Evolutionary conservation across 2,888 invertebrate genomes (phyloP), one percentile per base, ranked within the genome.

Genomic region (Pseudococcus longispinus): DNA sequence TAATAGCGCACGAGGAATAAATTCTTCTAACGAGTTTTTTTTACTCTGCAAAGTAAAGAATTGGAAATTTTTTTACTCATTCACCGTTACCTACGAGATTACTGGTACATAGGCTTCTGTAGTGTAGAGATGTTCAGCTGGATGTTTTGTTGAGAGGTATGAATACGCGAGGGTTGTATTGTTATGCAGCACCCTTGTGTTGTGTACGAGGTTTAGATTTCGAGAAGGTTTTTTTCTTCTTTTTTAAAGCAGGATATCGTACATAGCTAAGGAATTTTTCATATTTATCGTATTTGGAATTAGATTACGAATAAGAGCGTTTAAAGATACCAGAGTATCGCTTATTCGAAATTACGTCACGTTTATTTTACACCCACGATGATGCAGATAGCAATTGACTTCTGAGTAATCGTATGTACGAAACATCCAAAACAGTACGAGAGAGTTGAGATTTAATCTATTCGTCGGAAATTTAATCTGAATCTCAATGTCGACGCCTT

Each of bases 1-100:
- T 60, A 60, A 60, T 60, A 60, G 60, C 60, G 23, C 20, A 23
- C 60, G 60, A 60, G 60, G 60, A 60, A 60, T 60, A 60, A 60
- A 60, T 60, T 60, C 60, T 60, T 60, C 11, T 60, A 60, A 60
- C 60, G 60, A 60, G 60, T 60, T 60, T 60, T 60, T 51, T 60
- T 60, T 55, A n/a, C 55, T 2, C 60, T 2, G 13, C 23, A 1
- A 9, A 23, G 60, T 8, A n/a, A 60, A 23, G 60, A 60, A 60
- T 23, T 23, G 60, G 9, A 60, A 60, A 55, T n/a, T 60, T 60
- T 60, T 55, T 55, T 23, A n/a, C 20, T 23, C 20, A 60, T 60
- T 60, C 23, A 11, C 23, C 20, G 60, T 60, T 60, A 20, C 11
- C 37, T 37, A 37, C 37, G 23, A 23, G 60, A 60, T 60, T 60